Evolutionary conservation across 2,888 invertebrate genomes (phyloP), one percentile per base, ranked within the genome.

Genomic region (Hymenopus coronatus): DNA sequence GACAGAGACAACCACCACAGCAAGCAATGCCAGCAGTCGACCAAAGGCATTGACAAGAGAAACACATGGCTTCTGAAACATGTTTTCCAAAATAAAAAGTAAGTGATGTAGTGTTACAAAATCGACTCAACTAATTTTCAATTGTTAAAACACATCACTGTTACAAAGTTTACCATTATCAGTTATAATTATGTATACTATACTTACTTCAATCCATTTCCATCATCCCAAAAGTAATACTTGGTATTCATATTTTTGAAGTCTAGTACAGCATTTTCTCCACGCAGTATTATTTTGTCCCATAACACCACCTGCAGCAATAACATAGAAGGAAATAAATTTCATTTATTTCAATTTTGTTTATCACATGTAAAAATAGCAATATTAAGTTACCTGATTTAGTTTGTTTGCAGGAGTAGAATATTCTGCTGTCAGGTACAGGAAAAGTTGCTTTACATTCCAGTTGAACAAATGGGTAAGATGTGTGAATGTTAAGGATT

Each of bases 171-270:
- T n/a, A 88, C 20, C 40, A 70, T 87, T 88, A 3, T 85, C 28
- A 28, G 83, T 70, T 15, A 88, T 33, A 87, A 83, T 30, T 30
- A 30, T 30, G 30, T 30, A 40, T 40, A 85, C 89, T 90, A 87
- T 90, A 94, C 95, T 95, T 94, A 98, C 97, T 96, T 97, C 88
- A 99, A 95, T 91, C 99, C 99, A 94, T 98, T 98, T 90, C 99
- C 99, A 94, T 99, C 99, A 95, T 99, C 99, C 98, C 99, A 98
- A 94, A 99, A 99, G 93, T 99, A 99, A 94, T 99, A 99, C 93
- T 99, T 99, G 2, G 98, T 98, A 93, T 99, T 98, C 95, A 98
- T 97, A 92, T 98, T 98, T 93, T 98, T 97, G 92, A 98, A 98
- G 93, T 98, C 97, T 90, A 99, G 93, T 15, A 97, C 94, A n/a